These are phyloP conservation scores for Passer montanus DNA, from an alignment of 2,113 vertebrate genomes.

Conservation along the genomic window DNA sequence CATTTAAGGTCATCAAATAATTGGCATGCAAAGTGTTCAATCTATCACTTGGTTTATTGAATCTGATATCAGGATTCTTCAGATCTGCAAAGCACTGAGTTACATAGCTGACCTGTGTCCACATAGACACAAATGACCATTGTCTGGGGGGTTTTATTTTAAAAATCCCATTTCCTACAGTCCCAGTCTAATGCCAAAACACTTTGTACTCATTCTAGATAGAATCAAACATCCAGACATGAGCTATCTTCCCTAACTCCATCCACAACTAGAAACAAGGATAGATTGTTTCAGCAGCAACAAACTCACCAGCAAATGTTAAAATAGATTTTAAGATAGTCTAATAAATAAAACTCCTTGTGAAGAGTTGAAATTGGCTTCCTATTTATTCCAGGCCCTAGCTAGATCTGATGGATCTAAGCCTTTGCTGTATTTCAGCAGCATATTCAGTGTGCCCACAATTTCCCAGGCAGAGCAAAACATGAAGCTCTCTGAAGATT, in stretches of 20 bases:
- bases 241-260: neutral
- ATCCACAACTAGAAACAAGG: neutral
- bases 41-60: neutral
- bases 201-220: neutral
- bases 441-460: neutral
- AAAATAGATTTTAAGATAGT: neutral
- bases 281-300: neutral
- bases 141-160: neutral
- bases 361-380: neutral
- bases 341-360: neutral
- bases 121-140: neutral
- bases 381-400: neutral
- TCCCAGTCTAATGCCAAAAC: neutral
- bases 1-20: neutral
- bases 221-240: neutral
- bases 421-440: neutral
- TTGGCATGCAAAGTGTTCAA: neutral
- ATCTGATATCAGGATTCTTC: neutral
- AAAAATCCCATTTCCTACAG: neutral
- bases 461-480: neutral
- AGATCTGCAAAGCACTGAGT: neutral
- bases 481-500: neutral
- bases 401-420: neutral
- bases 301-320: neutral
- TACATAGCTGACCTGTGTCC: accelerated